These are phyloP conservation scores for Halocynthia roretzi DNA, from an alignment of 23 tunicate species.

Conservation along the genomic window DNA sequence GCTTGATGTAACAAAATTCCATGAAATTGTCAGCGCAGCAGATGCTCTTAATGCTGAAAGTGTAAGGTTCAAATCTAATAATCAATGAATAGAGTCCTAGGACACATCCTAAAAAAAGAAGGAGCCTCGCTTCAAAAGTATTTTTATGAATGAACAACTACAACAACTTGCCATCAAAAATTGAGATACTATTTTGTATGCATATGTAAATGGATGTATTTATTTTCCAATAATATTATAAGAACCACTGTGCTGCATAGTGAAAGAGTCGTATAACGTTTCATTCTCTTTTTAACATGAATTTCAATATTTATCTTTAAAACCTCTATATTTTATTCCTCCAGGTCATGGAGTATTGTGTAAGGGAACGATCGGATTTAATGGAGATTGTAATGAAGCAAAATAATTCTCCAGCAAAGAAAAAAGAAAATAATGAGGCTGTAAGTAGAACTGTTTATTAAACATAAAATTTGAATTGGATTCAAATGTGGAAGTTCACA, in stretches of 20 bases:
- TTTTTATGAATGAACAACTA: neutral
- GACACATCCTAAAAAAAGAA: too few relatives aligned
- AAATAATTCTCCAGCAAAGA: neutral
- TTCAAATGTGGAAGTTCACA: too few relatives aligned
- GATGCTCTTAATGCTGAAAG: conserved; percentile 86
- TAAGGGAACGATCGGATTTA: conserved; percentile 62
- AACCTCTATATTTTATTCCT: neutral
- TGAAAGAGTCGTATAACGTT: too few relatives aligned
- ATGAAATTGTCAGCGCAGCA: conserved; percentile 88
- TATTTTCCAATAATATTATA: too few relatives aligned
- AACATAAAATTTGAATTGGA: too few relatives aligned
- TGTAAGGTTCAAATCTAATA: conserved; percentile 31
- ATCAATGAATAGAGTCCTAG: neutral
- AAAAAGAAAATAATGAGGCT: neutral
- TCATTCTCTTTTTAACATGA: neutral
- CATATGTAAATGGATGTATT: too few relatives aligned
- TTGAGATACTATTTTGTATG: too few relatives aligned
- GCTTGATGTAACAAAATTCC: conserved; percentile 54
- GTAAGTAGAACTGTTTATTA: too few relatives aligned
- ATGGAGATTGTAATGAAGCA: conserved; percentile 28
- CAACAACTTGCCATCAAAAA: neutral
- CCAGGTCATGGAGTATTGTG: conserved; percentile 84
- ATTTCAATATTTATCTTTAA: neutral
- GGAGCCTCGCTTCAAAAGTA: neutral
- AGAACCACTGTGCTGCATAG: too few relatives aligned